Conservation (phyloP, 1,140 invertebrate species). For the Patella vulgata region DNA sequence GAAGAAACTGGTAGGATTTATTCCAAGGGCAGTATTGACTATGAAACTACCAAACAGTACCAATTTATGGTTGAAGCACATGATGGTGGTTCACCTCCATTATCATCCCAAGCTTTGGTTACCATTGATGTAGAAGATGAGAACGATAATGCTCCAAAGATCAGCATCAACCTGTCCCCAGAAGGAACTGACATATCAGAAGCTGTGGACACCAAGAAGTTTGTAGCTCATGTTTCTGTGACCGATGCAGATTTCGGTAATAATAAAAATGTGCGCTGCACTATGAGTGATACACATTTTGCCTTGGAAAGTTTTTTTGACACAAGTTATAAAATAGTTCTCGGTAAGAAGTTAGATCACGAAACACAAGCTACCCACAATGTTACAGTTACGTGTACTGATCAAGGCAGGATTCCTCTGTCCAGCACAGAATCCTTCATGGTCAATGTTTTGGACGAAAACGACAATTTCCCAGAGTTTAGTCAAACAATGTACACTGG, state of each 20-base stretch:
- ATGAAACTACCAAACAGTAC: constrained; percentile 72
- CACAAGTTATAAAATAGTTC: constrained; percentile 50
- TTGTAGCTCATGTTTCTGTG: constrained; percentile 56
- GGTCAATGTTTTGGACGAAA: constrained; percentile 89
- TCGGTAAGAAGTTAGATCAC: constrained; percentile 32
- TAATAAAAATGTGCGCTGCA: constrained; percentile 53
- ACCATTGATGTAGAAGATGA: constrained; percentile 49
- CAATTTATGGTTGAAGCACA: constrained; percentile 46
- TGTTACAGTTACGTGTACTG: constrained; percentile 69
- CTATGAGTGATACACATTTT: constrained; percentile 39
- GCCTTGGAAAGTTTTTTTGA: constrained; percentile 24
- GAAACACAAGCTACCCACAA: constrained; percentile 44
- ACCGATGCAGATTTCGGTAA: constrained; percentile 52
- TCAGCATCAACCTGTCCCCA: constrained; percentile 46
- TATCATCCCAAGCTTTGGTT: constrained; percentile 34
- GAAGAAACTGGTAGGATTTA: constrained; percentile 46
- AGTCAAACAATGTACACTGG: constrained; percentile 92
- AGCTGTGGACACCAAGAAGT: constrained; percentile 37
- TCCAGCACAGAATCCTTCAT: constrained; percentile 86
- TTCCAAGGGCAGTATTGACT: constrained; percentile 74
- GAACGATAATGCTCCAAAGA: constrained; percentile 55
- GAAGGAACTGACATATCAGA: constrained; percentile 42
- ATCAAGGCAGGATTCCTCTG: constrained; percentile 79
- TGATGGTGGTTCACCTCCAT: constrained; percentile 42
- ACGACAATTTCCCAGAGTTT: constrained; percentile 94